Conservation (phyloP, 2,888 invertebrate genomes). For the Tribolium freemani region DNA sequence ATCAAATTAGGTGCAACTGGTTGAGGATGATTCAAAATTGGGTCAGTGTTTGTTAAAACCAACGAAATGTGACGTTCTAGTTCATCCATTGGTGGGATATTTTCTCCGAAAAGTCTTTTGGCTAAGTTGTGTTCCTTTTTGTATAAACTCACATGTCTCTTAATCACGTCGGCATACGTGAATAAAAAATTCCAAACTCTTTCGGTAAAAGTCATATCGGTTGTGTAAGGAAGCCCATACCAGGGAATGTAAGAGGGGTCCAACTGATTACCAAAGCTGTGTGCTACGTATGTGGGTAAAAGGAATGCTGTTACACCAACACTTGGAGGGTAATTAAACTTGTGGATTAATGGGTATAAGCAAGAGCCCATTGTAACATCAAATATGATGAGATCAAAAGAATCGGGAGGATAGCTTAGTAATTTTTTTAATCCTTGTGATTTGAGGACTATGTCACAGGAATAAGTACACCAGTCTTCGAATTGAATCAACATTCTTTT, state of each 20-base stretch:
- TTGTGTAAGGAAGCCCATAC: constrained; percentile 45
- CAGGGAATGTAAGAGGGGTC: constrained; percentile 55
- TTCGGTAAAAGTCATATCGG: constrained; percentile 52
- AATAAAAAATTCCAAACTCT: constrained; percentile 51
- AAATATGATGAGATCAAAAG: constrained; percentile 58
- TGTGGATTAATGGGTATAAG: constrained; percentile 56
- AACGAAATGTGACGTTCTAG: constrained; percentile 56
- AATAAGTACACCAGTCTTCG: background rate
- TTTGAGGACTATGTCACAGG: constrained; percentile 5
- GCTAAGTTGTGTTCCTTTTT: constrained; percentile 47
- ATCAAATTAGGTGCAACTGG: constrained; percentile 63
- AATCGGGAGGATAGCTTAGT: constrained; percentile 55
- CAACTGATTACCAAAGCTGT: constrained; percentile 52
- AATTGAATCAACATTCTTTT: background rate
- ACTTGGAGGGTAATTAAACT: constrained; percentile 52
- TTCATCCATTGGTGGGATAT: constrained; percentile 50
- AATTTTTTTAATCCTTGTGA: constrained; percentile 55
- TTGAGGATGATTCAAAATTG: constrained; percentile 57
- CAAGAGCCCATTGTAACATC: constrained; percentile 55
- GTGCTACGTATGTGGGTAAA: constrained; percentile 47
- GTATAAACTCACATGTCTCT: constrained; percentile 36
- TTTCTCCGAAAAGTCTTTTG: constrained; percentile 50
- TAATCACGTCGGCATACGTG: constrained; percentile 31
- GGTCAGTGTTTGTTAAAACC: constrained; percentile 59
- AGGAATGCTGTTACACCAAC: constrained; percentile 45